Evolutionary conservation across 2,888 invertebrate genomes (phyloP), one percentile per base, ranked within the genome.

Genomic region (Taenaris catops): DNA sequence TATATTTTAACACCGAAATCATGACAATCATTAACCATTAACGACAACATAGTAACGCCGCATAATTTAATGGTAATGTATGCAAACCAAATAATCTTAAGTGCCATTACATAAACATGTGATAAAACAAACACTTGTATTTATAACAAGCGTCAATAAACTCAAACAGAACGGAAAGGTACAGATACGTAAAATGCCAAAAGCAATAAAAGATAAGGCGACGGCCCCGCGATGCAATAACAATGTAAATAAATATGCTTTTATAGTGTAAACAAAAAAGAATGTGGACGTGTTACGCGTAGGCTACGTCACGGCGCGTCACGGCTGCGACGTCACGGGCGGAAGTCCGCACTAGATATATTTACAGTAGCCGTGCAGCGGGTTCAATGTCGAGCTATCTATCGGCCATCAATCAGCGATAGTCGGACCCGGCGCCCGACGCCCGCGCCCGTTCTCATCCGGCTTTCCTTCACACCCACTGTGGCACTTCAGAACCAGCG

Each of bases 351-450:
- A 62, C 61, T 74, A 75, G 75, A 78, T 80, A 70, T 78, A 71
- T 75, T 73, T 72, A 71, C 60, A 61, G 67, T 58, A 56, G 63
- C 55, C 56, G 58, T 57, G 62, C 63, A 31, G 57, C 71, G 83
- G 73, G 83, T 83, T 84, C 84, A 84, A 84, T 86, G 84, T 83
- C 83, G 78, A 63, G 58, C 66, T 67, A 79, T 81, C 84, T 80
- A 83, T 84, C 70, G 84, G 51, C 73, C 80, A 84, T 86, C 84
- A 84, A 86, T 84, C 84, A 84, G 54, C 51, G 48, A 46, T 47
- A 50, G 49, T 35, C 49, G 47, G 17, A 28, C 28, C 28, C 51
- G 51, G 46, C 45, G 21, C 37, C 21, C 40, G 41, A 18, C 29
- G 48, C 43, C 36, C 42, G 40, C 44, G 45, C 44, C 43, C 38